Evolutionary conservation across 2,888 invertebrate species (phyloP), one percentile per base, ranked within the genome.

Genomic region (Rhorus exstirpatorius): DNA sequence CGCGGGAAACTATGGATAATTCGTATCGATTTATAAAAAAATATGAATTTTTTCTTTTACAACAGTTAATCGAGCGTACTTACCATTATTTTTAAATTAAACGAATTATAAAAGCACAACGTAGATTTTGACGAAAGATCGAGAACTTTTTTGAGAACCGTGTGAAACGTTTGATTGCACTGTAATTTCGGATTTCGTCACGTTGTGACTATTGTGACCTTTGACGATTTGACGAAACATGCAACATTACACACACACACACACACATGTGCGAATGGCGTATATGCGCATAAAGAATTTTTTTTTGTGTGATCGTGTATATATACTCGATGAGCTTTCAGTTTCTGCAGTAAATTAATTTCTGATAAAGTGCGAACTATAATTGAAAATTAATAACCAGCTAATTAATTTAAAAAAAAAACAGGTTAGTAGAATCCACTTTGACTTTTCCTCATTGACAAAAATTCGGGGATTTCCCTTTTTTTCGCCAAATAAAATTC

Each of bases 401-500:
- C n/a, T n/a, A 49, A 19, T 19, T 49, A 1, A 10, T 49, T n/a
- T n/a, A n/a, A n/a, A n/a, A n/a, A n/a, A n/a, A 49, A 19, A 65
- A 31, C 46, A 65, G 65, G 65, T 65, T 31, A 12, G 49, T 35
- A n/a, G 17, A 19, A 31, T 3, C 4, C 12, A 4, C n/a, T 12
- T 26, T 19, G 21, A 1, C 21, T 14, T 60, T 41, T 63, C n/a
- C n/a, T 1, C 35, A 68, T n/a, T 31, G 10, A 49, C 49, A n/a
- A 63, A 61, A 19, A n/a, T n/a, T n/a, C n/a, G 72, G 63, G 74
- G 26, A 61, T 41, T 53, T 26, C 74, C 74, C 63, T n/a, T n/a
- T n/a, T 74, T 31, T 38, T 63, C 8, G 46, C 53, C 41, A 49
- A 26, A n/a, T 41, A 21, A 21, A 58, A 76, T 46, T 58, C 6